Conservation (phyloP, 1,140 invertebrate species). For the Diuraphis noxia region DNA sequence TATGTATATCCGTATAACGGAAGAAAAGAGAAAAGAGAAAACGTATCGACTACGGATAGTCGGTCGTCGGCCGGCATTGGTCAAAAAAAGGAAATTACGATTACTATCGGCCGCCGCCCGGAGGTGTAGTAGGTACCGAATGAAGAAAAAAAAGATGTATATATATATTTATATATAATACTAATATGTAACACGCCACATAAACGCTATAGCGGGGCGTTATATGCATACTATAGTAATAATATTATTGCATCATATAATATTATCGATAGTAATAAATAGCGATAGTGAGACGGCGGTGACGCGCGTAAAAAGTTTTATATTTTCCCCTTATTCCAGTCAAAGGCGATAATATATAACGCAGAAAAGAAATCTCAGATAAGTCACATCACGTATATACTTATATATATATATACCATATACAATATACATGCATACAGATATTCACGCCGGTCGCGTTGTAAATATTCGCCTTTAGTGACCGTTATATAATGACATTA, state of each 20-base stretch:
- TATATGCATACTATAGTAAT: background rate
- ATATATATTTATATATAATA: background rate
- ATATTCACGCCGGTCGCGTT: background rate
- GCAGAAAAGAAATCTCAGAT: background rate
- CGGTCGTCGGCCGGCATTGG: background rate
- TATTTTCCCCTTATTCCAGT: constrained; percentile 8
- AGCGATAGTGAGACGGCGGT: background rate
- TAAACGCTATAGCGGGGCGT: background rate
- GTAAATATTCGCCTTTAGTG: constrained; percentile 16
- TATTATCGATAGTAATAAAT: constrained; percentile 10
- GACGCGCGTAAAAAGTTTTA: background rate
- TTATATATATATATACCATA: background rate
- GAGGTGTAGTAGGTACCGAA: too few species aligned
- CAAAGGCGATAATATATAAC: background rate
- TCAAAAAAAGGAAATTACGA: constrained; percentile 46
- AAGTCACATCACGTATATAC: background rate
- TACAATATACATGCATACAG: too few species aligned
- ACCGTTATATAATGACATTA: background rate
- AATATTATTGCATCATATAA: background rate
- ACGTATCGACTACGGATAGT: background rate
- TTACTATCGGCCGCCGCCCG: background rate
- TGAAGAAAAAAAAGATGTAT: background rate
- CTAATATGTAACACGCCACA: background rate
- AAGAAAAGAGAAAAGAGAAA: background rate
- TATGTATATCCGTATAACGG: background rate